Conservation (phyloP, 2,113 vertebrate genomes). For the Paedocypris sp. region DNA sequence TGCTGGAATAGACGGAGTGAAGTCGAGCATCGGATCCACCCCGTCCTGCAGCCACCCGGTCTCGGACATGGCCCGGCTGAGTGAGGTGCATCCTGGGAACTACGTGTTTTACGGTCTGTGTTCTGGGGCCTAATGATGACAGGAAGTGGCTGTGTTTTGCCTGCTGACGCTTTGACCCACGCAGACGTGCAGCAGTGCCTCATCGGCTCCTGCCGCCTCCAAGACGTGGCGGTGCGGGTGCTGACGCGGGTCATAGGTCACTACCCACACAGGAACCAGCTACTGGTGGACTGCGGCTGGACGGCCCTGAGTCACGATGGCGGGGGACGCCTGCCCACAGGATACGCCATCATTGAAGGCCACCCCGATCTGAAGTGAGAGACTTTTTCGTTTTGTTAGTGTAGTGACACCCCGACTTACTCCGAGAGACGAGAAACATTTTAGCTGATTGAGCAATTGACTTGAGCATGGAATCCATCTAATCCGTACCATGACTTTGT, state of each 20-base stretch:
- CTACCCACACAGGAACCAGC: conserved; percentile 68
- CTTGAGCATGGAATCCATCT: too few relatives aligned
- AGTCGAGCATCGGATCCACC: conserved; percentile 74
- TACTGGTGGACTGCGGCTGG: conserved; percentile 75
- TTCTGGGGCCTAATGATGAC: background rate
- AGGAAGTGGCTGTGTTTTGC: background rate
- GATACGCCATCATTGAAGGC: conserved; percentile 67
- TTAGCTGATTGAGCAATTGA: too few relatives aligned
- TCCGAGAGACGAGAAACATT: too few relatives aligned
- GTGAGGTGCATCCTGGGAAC: conserved; percentile 76
- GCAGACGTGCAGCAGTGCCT: conserved; percentile 68
- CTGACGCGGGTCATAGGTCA: conserved; percentile 69
- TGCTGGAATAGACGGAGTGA: conserved; percentile 53
- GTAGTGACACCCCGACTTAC: too few relatives aligned
- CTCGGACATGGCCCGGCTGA: conserved; percentile 64
- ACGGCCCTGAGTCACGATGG: conserved; percentile 64
- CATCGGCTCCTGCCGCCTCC: conserved; percentile 66
- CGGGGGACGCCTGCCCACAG: conserved; percentile 46
- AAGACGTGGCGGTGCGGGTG: conserved; percentile 70
- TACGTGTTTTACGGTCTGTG: conserved; percentile 71
- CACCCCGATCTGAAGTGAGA: conserved; percentile 65
- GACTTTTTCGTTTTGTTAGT: accelerated
- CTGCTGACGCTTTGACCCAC: background rate
- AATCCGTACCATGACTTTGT: too few relatives aligned
- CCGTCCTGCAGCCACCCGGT: conserved; percentile 74